phyloP scores from a whole-genome alignment of 2,888 invertebrate genomes.

The Aethes cnicana region DNA sequence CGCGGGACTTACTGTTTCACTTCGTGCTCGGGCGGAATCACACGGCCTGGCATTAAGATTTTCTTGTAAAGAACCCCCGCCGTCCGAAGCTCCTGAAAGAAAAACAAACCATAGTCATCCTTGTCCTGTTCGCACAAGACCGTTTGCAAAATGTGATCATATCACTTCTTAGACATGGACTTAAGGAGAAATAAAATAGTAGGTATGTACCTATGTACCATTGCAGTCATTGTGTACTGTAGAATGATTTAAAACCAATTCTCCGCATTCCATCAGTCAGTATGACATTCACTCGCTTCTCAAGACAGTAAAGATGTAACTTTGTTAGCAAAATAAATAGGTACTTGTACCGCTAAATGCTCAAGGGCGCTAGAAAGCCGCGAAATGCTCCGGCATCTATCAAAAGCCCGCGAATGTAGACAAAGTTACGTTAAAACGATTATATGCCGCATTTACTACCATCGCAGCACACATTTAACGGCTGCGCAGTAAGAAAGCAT shows the following conservation, averaged over 20 bases:
- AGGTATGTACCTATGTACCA: too few relatives aligned
- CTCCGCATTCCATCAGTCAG: conserved; percentile 1
- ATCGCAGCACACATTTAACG: too few relatives aligned
- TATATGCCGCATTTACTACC: not conserved
- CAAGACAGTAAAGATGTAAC: conserved; percentile 17
- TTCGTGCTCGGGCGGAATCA: conserved; percentile 63
- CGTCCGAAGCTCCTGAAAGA: conserved; percentile 63
- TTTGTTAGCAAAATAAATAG: conserved; percentile 13
- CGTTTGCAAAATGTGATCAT: not conserved
- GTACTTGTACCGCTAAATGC: conserved; percentile 16
- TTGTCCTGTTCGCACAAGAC: not conserved
- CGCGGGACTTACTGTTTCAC: conserved; percentile 64
- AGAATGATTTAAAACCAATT: too few relatives aligned
- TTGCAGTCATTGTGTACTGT: too few relatives aligned
- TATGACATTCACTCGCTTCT: conserved; percentile 5
- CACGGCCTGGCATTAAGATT: conserved; percentile 69
- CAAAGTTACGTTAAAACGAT: conserved; percentile 6
- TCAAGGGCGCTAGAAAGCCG: conserved; percentile 6
- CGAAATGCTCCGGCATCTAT: conserved; percentile 9
- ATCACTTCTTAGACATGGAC: too few relatives aligned
- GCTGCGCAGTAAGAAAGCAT: too few relatives aligned
- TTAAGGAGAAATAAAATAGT: too few relatives aligned
- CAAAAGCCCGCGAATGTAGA: conserved; percentile 13
- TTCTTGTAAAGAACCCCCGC: conserved; percentile 67
- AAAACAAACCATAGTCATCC: conserved; percentile 36